These are phyloP conservation scores for Orthonyx spaldingii DNA, from an alignment of 2,113 vertebrate species.

Conservation along the genomic window DNA sequence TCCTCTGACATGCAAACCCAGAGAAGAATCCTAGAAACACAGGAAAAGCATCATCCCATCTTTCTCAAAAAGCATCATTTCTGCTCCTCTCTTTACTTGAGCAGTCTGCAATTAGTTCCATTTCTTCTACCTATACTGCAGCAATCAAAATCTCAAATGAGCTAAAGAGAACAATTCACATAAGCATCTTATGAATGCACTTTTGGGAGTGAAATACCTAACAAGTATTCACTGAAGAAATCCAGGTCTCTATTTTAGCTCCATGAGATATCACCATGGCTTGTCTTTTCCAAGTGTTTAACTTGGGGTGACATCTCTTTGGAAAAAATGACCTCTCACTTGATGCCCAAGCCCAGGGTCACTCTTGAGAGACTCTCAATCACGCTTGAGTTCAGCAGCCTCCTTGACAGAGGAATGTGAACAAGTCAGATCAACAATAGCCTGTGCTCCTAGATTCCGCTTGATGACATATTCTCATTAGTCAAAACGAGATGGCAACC, in stretches of 20 bases:
- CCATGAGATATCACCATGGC: neutral
- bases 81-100: neutral
- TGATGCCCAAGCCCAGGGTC: constrained; percentile 4
- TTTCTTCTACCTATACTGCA: neutral
- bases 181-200: neutral
- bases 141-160: neutral
- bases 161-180: neutral
- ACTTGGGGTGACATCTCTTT: neutral
- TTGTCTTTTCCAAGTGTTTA: constrained; percentile 17
- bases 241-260: neutral
- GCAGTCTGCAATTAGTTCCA: neutral
- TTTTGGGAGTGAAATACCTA: neutral
- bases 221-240: neutral
- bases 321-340: constrained; percentile 17
- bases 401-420: neutral
- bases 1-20: neutral
- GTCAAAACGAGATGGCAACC: neutral
- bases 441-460: neutral
- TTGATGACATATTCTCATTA: neutral
- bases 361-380: neutral
- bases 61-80: neutral
- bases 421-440: neutral
- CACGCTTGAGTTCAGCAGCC: neutral
- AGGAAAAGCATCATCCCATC: neutral
- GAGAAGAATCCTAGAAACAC: neutral